Conservation (phyloP, 2,113 vertebrate species). For the Regulus satrapa region DNA sequence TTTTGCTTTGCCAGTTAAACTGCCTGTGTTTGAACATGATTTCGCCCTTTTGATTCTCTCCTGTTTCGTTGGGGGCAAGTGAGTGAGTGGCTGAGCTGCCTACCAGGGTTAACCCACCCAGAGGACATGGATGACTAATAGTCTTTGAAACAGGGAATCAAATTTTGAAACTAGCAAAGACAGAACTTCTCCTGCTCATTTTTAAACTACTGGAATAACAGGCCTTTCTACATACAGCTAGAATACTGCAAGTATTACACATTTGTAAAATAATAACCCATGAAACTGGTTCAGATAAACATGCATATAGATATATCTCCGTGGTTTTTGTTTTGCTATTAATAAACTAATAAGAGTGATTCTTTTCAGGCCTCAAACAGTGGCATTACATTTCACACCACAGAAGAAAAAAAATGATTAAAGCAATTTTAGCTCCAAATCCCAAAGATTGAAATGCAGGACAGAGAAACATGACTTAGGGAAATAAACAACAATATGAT, state of each 20-base stretch:
- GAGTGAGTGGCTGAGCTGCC: background rate
- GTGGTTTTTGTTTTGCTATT: background rate
- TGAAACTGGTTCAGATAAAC: background rate
- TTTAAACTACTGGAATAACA: background rate
- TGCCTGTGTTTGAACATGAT: background rate
- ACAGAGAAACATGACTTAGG: background rate
- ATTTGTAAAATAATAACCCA: background rate
- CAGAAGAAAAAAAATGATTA: background rate
- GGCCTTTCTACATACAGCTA: background rate
- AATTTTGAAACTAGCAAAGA: background rate
- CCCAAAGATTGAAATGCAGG: background rate
- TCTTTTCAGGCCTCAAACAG: background rate
- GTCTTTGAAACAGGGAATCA: background rate
- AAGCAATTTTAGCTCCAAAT: background rate
- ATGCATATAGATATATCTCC: background rate
- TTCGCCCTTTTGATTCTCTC: background rate
- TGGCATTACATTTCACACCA: background rate
- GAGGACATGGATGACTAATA: background rate
- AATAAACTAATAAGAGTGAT: background rate
- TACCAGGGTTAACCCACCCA: background rate
- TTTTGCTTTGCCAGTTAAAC: background rate
- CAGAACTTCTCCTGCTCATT: background rate
- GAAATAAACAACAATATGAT: background rate
- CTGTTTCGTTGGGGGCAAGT: rapidly evolving
- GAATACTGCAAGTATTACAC: background rate